phyloP scores from a whole-genome alignment of 2,797 vertebrate genomes.

The Argyrosomus regius region DNA sequence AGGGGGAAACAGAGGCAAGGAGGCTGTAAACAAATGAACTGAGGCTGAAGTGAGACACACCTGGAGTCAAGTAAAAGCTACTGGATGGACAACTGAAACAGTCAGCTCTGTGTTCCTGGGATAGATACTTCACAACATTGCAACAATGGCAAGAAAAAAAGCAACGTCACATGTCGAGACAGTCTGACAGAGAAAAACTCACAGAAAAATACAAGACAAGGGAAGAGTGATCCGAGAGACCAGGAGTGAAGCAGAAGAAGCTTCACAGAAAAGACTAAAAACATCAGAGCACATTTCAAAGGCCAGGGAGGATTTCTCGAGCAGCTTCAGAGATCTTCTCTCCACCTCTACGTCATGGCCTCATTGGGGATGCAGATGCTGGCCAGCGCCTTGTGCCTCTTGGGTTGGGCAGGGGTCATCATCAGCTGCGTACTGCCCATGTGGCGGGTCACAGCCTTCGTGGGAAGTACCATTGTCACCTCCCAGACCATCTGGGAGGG shows the following conservation, averaged over 20 bases:
- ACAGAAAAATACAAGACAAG: conserved; percentile 2
- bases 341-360: conserved; percentile 73
- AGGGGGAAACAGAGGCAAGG: conserved; percentile 38
- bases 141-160: conserved; percentile 3
- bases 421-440: conserved; percentile 81
- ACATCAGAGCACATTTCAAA: neutral
- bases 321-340: neutral
- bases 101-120: neutral
- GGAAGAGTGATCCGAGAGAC: neutral
- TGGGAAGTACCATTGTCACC: conserved; percentile 86
- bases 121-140: conserved; percentile 8
- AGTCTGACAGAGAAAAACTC: conserved; percentile 15
- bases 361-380: conserved; percentile 84
- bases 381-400: conserved; percentile 80
- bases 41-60: conserved; percentile 40
- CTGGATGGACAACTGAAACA: conserved; percentile 8
- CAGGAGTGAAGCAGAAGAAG: conserved; percentile 11
- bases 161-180: conserved; percentile 18
- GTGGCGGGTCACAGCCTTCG: conserved; percentile 87
- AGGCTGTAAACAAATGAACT: conserved; percentile 61
- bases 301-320: conserved; percentile 20
- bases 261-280: neutral
- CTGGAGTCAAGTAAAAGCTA: conserved; percentile 28
- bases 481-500: conserved; percentile 86
- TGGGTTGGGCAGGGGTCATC: conserved; percentile 83